Conservation (phyloP, 2,113 vertebrate species). For the Psephotus haematonotus region DNA sequence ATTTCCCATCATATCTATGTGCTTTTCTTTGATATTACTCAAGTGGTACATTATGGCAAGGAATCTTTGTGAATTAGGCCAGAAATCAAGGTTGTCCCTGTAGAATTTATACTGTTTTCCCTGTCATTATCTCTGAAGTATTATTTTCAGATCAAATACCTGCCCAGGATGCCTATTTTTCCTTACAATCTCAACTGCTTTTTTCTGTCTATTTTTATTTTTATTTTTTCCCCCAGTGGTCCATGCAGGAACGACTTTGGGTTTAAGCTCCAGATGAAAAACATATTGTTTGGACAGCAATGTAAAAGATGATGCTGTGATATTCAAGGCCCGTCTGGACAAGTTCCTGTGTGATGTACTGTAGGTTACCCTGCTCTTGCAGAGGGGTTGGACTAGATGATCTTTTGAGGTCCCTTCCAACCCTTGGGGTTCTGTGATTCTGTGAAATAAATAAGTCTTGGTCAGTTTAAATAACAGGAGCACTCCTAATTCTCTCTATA, state of each 20-base stretch:
- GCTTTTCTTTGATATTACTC: slow-evolving; percentile 36
- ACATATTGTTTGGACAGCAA: neutral
- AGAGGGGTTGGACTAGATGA: too few relatives aligned
- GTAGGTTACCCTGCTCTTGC: too few relatives aligned
- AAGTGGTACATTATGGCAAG: slow-evolving; percentile 46
- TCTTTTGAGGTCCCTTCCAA: too few relatives aligned
- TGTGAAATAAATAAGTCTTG: neutral
- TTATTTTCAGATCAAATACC: neutral
- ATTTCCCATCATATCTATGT: slow-evolving; percentile 17
- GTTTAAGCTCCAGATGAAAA: neutral
- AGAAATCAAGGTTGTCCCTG: neutral
- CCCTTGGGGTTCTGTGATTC: too few relatives aligned
- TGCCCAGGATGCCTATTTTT: neutral
- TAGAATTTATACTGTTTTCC: neutral
- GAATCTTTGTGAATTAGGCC: slow-evolving; percentile 26
- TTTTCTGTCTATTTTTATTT: neutral
- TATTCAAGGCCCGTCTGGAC: too few relatives aligned
- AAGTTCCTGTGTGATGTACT: too few relatives aligned
- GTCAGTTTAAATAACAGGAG: neutral
- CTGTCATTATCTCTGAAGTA: neutral
- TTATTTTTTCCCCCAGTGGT: neutral
- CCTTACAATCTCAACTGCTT: neutral
- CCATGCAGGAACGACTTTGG: neutral
- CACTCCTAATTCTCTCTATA: neutral
- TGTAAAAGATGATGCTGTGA: neutral